Evolutionary conservation across 2,797 vertebrate species (phyloP).

Genomic region (Lindbergichthys nudifrons): DNA sequence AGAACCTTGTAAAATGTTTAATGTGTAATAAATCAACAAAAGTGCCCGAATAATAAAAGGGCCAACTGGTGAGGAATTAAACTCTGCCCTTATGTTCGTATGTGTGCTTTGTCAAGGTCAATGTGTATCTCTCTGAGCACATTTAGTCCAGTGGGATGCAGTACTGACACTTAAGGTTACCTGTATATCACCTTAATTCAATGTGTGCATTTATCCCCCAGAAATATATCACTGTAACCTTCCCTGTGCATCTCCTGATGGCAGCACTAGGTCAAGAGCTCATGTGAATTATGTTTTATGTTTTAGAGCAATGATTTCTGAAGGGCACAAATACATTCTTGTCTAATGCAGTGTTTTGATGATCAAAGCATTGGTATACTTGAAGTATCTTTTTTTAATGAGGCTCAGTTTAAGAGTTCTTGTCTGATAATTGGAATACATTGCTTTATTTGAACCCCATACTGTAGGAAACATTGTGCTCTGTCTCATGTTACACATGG

Average conservation of each 20-base stretch:
- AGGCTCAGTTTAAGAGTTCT: conserved; percentile 3
- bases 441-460: conserved; percentile 23
- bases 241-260: not conserved
- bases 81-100: conserved; percentile 2
- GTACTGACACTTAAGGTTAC: conserved; percentile 39
- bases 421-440: not conserved
- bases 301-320: conserved; percentile 11
- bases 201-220: not conserved
- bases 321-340: conserved; percentile 33
- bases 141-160: conserved; percentile 33
- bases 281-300: conserved; percentile 15
- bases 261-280: conserved; percentile 45
- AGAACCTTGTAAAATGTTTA: conserved; percentile 11
- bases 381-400: conserved; percentile 7
- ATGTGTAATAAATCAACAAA: not conserved
- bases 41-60: conserved; percentile 26
- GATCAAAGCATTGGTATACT: not conserved
- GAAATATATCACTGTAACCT: conserved; percentile 8
- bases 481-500: conserved; percentile 57
- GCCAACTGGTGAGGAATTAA: conserved; percentile 11
- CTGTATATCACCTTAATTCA: conserved; percentile 26
- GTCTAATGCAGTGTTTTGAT: not conserved
- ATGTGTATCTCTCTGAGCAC: conserved; percentile 1
- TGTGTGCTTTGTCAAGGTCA: conserved; percentile 55
- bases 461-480: conserved; percentile 19